These are phyloP conservation scores for Oophaga pumilio DNA, from an alignment of 2,113 vertebrate species.

Conservation along the genomic window DNA sequence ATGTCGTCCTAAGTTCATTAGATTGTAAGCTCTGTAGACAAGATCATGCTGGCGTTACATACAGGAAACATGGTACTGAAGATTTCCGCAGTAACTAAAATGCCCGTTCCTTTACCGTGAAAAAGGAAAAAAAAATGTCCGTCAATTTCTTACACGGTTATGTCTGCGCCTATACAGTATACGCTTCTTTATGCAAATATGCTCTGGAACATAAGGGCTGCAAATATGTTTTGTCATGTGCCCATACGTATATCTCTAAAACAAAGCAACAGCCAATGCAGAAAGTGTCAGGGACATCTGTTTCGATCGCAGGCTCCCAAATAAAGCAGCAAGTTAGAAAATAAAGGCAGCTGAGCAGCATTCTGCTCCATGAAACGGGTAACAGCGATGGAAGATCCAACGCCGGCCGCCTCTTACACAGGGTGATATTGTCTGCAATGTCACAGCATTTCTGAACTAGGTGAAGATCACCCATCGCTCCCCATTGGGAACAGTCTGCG, in stretches of 20 bases:
- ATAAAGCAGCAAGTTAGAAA: constrained; percentile 39
- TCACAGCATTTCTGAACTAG: not conserved
- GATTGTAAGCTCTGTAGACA: not conserved
- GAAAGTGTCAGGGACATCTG: constrained; percentile 48
- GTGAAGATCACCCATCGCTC: not conserved
- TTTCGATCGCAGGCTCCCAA: constrained; percentile 24
- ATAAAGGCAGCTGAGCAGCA: constrained; percentile 12
- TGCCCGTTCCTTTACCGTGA: not conserved
- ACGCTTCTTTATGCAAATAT: constrained; percentile 29
- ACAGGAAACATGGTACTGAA: not conserved
- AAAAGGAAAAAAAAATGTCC: not conserved
- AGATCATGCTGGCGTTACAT: not conserved
- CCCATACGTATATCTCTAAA: constrained; percentile 42
- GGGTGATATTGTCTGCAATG: not conserved
- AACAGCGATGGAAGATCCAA: not conserved
- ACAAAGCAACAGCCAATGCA: constrained; percentile 24
- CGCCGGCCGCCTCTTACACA: not conserved
- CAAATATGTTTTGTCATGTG: constrained; percentile 47
- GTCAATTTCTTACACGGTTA: not conserved
- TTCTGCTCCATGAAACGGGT: not conserved
- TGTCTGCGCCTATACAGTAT: constrained; percentile 25
- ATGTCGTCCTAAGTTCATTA: not conserved
- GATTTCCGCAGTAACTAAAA: not conserved
- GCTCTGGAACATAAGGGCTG: constrained; percentile 33
- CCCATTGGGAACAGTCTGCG: not conserved